Conservation (phyloP, 2,113 vertebrate genomes). For the Lampris incognitus region DNA sequence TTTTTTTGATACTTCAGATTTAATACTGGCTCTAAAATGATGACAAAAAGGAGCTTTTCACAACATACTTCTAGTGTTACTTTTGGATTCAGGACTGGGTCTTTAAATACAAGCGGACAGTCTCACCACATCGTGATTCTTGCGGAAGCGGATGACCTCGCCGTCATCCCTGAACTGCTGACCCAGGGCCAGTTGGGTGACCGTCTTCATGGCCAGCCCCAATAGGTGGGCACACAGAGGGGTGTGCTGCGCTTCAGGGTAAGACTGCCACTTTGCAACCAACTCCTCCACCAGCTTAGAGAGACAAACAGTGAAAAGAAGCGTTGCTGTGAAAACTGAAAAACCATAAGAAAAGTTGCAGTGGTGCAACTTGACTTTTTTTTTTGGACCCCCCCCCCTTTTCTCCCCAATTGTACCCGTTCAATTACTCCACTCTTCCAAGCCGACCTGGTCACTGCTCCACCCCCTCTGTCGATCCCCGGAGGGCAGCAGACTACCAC, state of each 20-base stretch:
- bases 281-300: conserved; percentile 91
- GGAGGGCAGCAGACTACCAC: too few species aligned
- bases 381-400: too few species aligned
- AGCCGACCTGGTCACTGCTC: too few species aligned
- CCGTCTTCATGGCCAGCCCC: conserved; percentile 93
- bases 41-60: too few species aligned
- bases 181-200: conserved; percentile 92
- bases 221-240: conserved; percentile 93
- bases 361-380: too few species aligned
- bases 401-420: too few species aligned
- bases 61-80: too few species aligned
- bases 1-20: too few species aligned
- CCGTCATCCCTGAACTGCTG: conserved; percentile 87
- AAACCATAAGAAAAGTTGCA: conserved; percentile 82
- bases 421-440: too few species aligned
- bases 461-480: too few species aligned
- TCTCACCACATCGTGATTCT: conserved; percentile 92
- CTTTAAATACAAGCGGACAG: not conserved
- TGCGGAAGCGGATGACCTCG: conserved; percentile 91
- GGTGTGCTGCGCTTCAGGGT: conserved; percentile 90
- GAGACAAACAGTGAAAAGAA: conserved; percentile 15
- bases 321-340: not conserved
- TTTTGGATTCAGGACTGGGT: too few species aligned
- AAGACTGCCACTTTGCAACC: conserved; percentile 89
- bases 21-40: too few species aligned